These are phyloP conservation scores for Lampris incognitus DNA, from an alignment of 2,113 vertebrate species.

Conservation along the genomic window DNA sequence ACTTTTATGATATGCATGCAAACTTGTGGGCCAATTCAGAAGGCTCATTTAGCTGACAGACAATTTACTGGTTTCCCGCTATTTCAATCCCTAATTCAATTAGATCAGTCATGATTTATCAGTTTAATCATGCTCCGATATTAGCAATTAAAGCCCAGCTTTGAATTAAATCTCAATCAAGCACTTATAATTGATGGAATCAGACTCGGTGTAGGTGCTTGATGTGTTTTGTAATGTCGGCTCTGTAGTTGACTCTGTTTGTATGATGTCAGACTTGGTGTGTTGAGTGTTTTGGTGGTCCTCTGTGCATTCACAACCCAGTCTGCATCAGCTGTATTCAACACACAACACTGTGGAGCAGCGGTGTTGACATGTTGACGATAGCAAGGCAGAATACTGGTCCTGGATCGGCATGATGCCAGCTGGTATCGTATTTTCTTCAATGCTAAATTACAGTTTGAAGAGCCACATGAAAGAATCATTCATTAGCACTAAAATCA, in stretches of 20 bases:
- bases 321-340: conserved; percentile 64
- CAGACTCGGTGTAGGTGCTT: conserved; percentile 74
- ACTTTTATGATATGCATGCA: conserved; percentile 61
- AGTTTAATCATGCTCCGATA: conserved; percentile 86
- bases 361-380: conserved; percentile 60
- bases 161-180: conserved; percentile 86
- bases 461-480: conserved; percentile 44
- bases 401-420: conserved; percentile 64
- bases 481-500: neutral
- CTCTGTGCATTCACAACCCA: conserved; percentile 74
- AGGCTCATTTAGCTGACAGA: conserved; percentile 82
- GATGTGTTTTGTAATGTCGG: conserved; percentile 61
- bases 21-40: conserved; percentile 79
- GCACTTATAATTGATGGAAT: conserved; percentile 84
- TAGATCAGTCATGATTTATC: conserved; percentile 86
- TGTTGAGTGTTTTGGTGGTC: conserved; percentile 64
- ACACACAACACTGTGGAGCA: conserved; percentile 61
- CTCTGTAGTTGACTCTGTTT: conserved; percentile 59
- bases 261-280: conserved; percentile 48
- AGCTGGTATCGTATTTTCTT: neutral
- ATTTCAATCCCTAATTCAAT: conserved; percentile 86
- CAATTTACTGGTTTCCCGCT: conserved; percentile 81
- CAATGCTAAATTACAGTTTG: conserved; percentile 59
- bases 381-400: conserved; percentile 44
- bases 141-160: conserved; percentile 86